Conservation (phyloP, 2,113 vertebrate species). For the Ciconia maguari region DNA sequence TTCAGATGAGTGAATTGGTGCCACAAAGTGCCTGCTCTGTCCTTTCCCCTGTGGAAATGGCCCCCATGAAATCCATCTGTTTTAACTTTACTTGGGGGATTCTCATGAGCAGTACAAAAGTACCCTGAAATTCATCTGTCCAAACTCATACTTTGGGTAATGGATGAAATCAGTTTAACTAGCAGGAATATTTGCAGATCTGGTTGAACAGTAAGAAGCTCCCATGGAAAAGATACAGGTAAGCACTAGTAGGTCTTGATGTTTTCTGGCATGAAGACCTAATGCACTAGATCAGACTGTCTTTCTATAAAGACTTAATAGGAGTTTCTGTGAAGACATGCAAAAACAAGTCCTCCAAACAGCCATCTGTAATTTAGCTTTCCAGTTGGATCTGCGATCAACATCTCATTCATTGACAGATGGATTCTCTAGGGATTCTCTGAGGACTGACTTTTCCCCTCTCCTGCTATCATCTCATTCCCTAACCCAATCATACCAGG, state of each 20-base stretch:
- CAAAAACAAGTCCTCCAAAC: not conserved
- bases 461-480: not conserved
- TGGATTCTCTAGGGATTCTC: not conserved
- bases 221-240: not conserved
- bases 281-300: not conserved
- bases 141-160: not conserved
- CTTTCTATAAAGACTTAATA: not conserved
- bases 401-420: not conserved
- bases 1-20: not conserved
- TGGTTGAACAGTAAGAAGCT: not conserved
- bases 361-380: not conserved
- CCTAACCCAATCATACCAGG: not conserved
- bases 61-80: not conserved
- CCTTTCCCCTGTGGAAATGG: not conserved
- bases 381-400: not conserved
- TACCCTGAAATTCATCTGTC: not conserved
- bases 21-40: not conserved
- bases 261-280: not conserved
- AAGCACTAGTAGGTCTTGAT: not conserved
- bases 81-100: not conserved
- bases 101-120: not conserved
- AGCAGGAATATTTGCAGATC: not conserved
- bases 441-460: not conserved
- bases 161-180: not conserved
- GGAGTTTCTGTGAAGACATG: not conserved